Evolutionary conservation across 2,797 vertebrate species (phyloP).

Genomic region (Typhlichthys eigenmanni): DNA sequence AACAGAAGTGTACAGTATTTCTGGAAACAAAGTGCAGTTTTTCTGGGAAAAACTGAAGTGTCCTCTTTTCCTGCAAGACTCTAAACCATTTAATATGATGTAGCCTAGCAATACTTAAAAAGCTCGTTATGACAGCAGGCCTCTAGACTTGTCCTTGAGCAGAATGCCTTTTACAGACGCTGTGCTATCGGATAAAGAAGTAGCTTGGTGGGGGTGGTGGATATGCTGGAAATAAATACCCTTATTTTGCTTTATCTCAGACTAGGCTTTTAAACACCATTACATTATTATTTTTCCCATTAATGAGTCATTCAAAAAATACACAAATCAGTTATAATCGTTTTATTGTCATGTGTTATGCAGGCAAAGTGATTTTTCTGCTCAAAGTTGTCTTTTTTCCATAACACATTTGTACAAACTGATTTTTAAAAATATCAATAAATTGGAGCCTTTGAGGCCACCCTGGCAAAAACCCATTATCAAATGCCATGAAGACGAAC

Average conservation of each 20-base stretch:
- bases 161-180: no score
- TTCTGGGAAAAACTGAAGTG: no score
- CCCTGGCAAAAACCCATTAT: constrained; percentile 92
- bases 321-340: constrained; percentile 83
- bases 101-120: no score
- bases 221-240: no score
- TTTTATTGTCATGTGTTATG: constrained; percentile 97
- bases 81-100: no score
- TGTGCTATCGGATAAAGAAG: neutral
- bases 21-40: no score
- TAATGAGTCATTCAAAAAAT: neutral
- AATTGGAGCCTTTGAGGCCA: constrained; percentile 94
- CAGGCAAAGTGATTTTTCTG: constrained; percentile 91
- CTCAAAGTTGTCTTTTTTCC: constrained; percentile 73
- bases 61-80: no score
- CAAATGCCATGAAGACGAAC: constrained; percentile 91
- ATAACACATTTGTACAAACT: constrained; percentile 98
- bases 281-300: no score
- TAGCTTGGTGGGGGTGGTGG: neutral
- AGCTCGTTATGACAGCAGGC: no score
- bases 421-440: constrained; percentile 97
- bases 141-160: no score
- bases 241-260: neutral
- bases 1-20: no score
- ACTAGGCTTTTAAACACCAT: neutral